Evolutionary conservation across 2,797 vertebrate genomes (phyloP), one percentile per base, ranked within the genome.

Genomic region (Phoxinus dragarum): DNA sequence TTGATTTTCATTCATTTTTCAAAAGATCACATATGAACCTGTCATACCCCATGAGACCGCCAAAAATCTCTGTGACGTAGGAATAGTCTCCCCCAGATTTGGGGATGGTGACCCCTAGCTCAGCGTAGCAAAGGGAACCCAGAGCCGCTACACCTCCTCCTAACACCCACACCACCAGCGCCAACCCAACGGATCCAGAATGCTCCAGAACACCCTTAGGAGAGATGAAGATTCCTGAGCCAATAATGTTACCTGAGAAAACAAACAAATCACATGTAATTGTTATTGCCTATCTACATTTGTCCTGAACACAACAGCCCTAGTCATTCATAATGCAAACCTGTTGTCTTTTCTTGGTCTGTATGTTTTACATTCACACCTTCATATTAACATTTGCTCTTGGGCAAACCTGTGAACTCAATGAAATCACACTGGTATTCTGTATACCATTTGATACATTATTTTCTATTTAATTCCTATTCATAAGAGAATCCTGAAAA

Each of bases 221-320:
- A 0, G 98, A 99, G 91, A 99, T 99, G 94, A 99, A 99, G 93
- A 99, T 99, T 89, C 98, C 98, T 0, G 98, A 99, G 56, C 98
- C 98, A 36, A 99, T 99, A 92, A 99, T 99, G 91, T 99, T 99
- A 23, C 98, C 98, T 99, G 93, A 1, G 75, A 56, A 86, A 54
- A 72, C 16, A 80, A 69, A 88, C n/a, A 59, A 56, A 10, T 66
- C 31, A 66, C 23, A 61, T 16, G 12, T 27, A n/a, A 83, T 8
- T 16, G 38, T 38, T 3, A 36, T 12, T 54, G 52, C 72, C 14
- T 3, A 34, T 17, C 31, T 34, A 66, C 14, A 66, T 66, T 66
- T 66, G n/a, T 61, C 10, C 42, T 47, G 17, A 54, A 75, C 72
- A 36, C 5, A 36, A 36, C 34, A 21, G 5, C 19, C 19, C 19